phyloP scores from a whole-genome alignment of 2,113 vertebrate species.

The Mobula hypostoma region DNA sequence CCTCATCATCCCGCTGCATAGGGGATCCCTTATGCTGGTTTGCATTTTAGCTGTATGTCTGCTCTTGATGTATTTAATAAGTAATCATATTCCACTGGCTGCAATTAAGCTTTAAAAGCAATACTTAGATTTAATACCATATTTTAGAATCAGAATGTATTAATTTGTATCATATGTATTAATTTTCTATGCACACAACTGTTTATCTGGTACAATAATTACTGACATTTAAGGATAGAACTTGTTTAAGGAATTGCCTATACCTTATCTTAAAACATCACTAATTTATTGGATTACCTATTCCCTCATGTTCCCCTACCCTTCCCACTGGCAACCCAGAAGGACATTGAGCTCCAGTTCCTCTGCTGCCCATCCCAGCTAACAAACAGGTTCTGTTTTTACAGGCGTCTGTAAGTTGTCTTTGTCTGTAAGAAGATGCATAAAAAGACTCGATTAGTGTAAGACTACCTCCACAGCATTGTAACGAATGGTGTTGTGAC shows the following conservation, averaged over 20 bases:
- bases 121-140: neutral
- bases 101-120: neutral
- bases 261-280: neutral
- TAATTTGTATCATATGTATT: neutral
- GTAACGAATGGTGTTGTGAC: too few relatives aligned
- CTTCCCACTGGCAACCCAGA: too few relatives aligned
- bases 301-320: too few relatives aligned
- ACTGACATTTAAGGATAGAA: neutral
- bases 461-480: too few relatives aligned
- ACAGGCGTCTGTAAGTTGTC: too few relatives aligned
- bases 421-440: too few relatives aligned
- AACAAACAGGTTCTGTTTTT: too few relatives aligned
- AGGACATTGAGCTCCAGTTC: too few relatives aligned
- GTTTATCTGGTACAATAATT: neutral
- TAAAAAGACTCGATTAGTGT: too few relatives aligned
- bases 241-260: neutral
- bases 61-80: neutral
- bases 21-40: neutral
- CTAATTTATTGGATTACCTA: neutral
- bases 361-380: too few relatives aligned
- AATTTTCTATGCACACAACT: neutral
- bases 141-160: neutral
- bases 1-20: neutral
- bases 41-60: neutral
- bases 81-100: neutral